Evolutionary conservation across 2,888 invertebrate genomes (phyloP), one percentile per base, ranked within the genome.

Genomic region (Frankliniella fusca): DNA sequence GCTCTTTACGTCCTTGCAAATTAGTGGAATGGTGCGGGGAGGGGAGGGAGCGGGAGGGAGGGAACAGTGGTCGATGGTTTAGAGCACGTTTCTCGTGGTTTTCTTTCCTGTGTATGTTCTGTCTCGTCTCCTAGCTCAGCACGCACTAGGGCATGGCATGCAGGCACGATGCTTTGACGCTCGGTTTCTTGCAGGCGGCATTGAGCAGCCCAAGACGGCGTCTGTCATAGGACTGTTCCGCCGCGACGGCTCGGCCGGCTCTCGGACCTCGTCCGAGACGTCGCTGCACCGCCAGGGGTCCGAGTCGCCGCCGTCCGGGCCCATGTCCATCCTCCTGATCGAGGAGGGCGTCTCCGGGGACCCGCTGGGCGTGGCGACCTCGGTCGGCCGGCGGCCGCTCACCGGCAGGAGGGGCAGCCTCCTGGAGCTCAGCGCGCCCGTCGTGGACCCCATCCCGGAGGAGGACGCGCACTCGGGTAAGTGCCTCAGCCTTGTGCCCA

Each of bases 221-320:
- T 95, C 95, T 89, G 95, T 96, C 89, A 95, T 95, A 91, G 95
- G 95, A 89, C 91, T 95, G 84, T 96, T 96, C 90, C 92, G 95
- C 87, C 92, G 95, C 87, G 95, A 95, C 88, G 95, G 95, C 88
- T 91, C 92, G 85, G 92, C 90, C 0, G 90, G 88, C 61, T 86
- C 86, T 27, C 87, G 88, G 48, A 91, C 90, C 48, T 83, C 83
- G 80, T 84, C 84, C 12, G 85, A 84, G 23, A 84, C 85, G 15
- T 54, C 81, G 61, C 80, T 70, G 80, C 82, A 81, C 8, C 82
- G 82, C n/a, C 82, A 83, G 50, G 84, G 84, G 15, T 84, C 83
- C 12, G 81, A 84, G 79, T 81, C 82, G 7, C 83, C 84, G 12
- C 83, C 84, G 38, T 90, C 90, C 0, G 70, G 70, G 23, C 70